phyloP scores from a whole-genome alignment of 2,113 vertebrate species.

The Sigmodon hispidus region DNA sequence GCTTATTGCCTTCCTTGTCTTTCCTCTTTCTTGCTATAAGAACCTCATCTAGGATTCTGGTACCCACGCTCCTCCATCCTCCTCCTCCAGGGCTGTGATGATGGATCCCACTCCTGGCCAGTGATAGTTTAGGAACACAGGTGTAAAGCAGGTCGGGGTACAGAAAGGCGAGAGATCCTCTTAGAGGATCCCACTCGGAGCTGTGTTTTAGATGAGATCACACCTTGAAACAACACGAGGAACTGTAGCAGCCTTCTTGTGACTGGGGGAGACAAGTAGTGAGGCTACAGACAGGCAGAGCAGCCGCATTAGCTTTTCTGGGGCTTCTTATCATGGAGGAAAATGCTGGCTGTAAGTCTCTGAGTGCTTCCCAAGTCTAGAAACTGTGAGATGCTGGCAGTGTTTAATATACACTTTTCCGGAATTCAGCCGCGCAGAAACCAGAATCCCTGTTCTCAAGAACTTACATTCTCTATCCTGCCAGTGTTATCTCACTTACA shows the following conservation, averaged over 20 bases:
- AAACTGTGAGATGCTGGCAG: not conserved
- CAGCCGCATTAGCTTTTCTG: not conserved
- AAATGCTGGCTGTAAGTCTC: not conserved
- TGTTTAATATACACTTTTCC: not conserved
- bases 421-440: not conserved
- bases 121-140: not conserved
- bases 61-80: not conserved
- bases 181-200: not conserved
- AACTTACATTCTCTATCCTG: not conserved
- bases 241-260: conserved; percentile 1
- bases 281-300: not conserved
- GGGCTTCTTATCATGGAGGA: not conserved
- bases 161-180: not conserved
- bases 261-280: not conserved
- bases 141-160: not conserved
- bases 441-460: not conserved
- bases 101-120: not conserved
- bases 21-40: not conserved
- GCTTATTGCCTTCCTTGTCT: not conserved
- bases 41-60: not conserved
- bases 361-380: not conserved
- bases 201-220: not conserved
- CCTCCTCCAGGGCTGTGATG: not conserved
- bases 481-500: not conserved
- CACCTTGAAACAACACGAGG: not conserved